phyloP scores from a whole-genome alignment of 2,113 vertebrate genomes.

The Rhinoderma darwinii region DNA sequence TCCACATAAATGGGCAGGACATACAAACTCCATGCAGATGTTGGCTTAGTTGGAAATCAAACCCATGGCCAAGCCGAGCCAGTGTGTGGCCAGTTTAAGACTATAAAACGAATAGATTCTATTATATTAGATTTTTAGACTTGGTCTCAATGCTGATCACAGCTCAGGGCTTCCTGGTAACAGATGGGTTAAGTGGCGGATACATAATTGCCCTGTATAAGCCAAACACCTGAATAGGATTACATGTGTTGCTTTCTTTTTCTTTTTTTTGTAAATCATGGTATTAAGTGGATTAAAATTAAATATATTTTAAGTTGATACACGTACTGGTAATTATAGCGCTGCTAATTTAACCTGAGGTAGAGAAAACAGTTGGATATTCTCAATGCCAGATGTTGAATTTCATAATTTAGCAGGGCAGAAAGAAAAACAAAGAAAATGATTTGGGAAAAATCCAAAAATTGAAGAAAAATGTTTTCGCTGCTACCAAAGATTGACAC shows the following conservation, averaged over 20 bases:
- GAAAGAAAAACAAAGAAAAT: constrained; percentile 44
- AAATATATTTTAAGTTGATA: constrained; percentile 54
- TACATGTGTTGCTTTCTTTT: constrained; percentile 29
- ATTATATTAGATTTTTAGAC: background rate
- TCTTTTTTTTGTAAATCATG: constrained; percentile 5
- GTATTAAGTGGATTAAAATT: constrained; percentile 45
- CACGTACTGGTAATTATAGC: constrained; percentile 44
- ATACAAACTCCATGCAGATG: background rate
- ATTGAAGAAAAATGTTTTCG: constrained; percentile 16
- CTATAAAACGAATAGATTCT: background rate
- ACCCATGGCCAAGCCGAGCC: background rate
- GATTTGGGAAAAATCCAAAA: constrained; percentile 38
- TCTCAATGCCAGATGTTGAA: constrained; percentile 39
- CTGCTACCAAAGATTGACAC: constrained; percentile 42
- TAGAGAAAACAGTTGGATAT: constrained; percentile 19
- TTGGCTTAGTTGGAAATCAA: background rate
- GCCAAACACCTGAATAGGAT: constrained; percentile 51
- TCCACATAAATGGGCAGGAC: background rate
- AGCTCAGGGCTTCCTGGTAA: background rate
- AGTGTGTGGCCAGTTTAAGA: background rate
- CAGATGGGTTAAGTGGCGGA: constrained; percentile 7
- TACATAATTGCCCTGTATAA: constrained; percentile 14
- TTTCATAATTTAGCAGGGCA: constrained; percentile 33
- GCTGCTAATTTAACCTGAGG: constrained; percentile 42
- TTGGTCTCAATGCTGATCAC: background rate